phyloP scores from a whole-genome alignment of 1,140 invertebrate species.

The Pseudomyrmex gracilis region DNA sequence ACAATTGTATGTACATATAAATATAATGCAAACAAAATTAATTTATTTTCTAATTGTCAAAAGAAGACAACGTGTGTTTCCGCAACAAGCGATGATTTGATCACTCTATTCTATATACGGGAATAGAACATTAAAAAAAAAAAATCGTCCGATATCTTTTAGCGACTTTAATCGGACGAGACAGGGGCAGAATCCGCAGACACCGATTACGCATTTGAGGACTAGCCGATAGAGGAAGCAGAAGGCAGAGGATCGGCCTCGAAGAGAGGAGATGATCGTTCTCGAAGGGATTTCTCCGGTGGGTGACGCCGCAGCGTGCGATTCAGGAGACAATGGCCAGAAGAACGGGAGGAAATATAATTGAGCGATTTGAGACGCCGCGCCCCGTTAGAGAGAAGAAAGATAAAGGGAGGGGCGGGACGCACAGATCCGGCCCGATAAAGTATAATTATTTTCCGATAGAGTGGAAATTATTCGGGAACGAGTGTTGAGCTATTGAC shows the following conservation, averaged over 20 bases:
- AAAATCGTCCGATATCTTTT: conserved; percentile 60
- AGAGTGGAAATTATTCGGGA: conserved; percentile 85
- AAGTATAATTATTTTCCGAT: conserved; percentile 86
- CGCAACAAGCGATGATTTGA: background rate
- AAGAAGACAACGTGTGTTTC: background rate
- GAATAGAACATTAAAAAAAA: background rate
- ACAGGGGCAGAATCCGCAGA: conserved; percentile 70
- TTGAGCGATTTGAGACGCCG: conserved; percentile 83
- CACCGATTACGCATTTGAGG: conserved; percentile 69
- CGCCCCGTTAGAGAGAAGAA: conserved; percentile 53
- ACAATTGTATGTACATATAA: background rate
- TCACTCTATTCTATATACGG: background rate
- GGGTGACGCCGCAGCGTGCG: conserved; percentile 65
- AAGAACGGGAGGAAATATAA: conserved; percentile 82
- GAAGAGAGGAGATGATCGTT: conserved; percentile 65
- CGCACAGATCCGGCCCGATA: conserved; percentile 77
- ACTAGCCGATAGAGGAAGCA: conserved; percentile 58
- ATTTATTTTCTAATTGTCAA: background rate
- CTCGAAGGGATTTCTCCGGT: conserved; percentile 68
- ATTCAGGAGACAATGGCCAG: conserved; percentile 73
- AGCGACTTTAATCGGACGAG: conserved; percentile 77
- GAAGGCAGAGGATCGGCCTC: conserved; percentile 61
- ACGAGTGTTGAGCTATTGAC: conserved; percentile 84
- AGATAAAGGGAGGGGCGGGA: conserved; percentile 60
- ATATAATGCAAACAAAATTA: background rate